These are phyloP conservation scores for Cylas formicarius DNA, from an alignment of 1,140 invertebrate species.

Conservation along the genomic window DNA sequence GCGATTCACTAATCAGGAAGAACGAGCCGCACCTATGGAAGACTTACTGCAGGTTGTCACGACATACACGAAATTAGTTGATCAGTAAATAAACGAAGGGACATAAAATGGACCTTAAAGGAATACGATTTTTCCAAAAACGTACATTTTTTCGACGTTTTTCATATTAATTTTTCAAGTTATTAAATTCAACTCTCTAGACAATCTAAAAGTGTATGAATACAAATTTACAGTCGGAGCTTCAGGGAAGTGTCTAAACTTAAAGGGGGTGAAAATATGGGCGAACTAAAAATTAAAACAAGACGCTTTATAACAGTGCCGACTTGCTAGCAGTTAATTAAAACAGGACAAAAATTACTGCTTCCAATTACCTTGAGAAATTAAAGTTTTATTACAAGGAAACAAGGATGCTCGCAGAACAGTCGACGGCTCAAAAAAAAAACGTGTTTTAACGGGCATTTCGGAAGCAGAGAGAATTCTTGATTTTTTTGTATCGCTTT, in stretches of 20 bases:
- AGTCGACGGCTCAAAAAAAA: no score
- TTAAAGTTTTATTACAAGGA: conserved; percentile 27
- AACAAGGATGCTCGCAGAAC: conserved; percentile 8
- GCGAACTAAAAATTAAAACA: conserved; percentile 29
- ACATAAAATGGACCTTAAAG: conserved; percentile 17
- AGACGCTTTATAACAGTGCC: conserved; percentile 25
- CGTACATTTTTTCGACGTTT: background rate
- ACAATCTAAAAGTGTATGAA: no score
- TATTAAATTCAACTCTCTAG: conserved; percentile 26
- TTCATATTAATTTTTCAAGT: conserved; percentile 9
- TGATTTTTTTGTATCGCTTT: no score
- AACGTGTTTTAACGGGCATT: no score
- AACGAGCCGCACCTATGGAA: conserved; percentile 37
- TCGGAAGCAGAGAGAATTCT: no score
- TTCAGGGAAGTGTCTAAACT: conserved; percentile 27
- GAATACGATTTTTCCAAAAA: background rate
- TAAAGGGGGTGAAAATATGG: conserved; percentile 30
- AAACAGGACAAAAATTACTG: conserved; percentile 31
- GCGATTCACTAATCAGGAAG: conserved; percentile 39
- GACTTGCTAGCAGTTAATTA: conserved; percentile 28
- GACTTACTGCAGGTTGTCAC: conserved; percentile 38
- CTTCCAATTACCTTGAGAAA: conserved; percentile 27
- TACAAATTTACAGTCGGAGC: no score
- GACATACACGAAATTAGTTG: conserved; percentile 29
- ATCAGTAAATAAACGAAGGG: conserved; percentile 29